Evolutionary conservation across 2,797 vertebrate genomes (phyloP), one percentile per base, ranked within the genome.

Genomic region (Atherinosoma microstoma): DNA sequence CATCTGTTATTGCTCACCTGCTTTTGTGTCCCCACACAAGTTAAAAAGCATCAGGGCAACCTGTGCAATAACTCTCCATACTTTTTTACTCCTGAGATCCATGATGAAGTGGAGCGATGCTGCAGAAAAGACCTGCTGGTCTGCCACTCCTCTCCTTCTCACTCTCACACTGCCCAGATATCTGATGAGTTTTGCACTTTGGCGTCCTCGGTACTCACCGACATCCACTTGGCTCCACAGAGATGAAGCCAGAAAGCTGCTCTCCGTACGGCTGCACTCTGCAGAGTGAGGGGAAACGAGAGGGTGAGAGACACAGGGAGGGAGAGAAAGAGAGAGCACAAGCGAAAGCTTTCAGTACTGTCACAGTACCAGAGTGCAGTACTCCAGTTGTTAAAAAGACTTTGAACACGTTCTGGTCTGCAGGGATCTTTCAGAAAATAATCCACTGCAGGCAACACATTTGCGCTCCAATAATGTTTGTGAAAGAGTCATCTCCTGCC

Each of bases 1-100:
- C 0, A 29, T 45, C 3, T 30, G 7, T 40, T 29, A 7, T 35
- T 15, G 75, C 89, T 89, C 67, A 91, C 91, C 89, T 79, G 73
- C 84, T 66, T 42, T 12, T 32, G 78, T 51, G 56, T 59, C 75
- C 64, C 78, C 54, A 7, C 5, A 67, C 1, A 4, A 56, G 82
- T 70, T 62, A 78, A 76, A 30, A 51, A 91, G 74, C 61, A 85
- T 45, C 62, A 92, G 81, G 75, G 45, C 9, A 29, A 91, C 67
- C 66, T 64, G 82, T 27, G 67, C 24, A 38, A 78, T 78, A 80
- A 87, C 81, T 58, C 86, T 78, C 59, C 10, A 10, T 67, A 84
- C 76, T 77, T 73, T 81, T 64, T 79, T 64, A 84, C 80, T 89
- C 87, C 88, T 81, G 65, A 78, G 78, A 81, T 82, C 79, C 91